Percentiles rank a stretch among this genome's conserved stretches.
These are phyloP conservation scores for Tyrophagus putrescentiae DNA, from an alignment of 1,140 invertebrate species.

Conservation along the genomic window DNA sequence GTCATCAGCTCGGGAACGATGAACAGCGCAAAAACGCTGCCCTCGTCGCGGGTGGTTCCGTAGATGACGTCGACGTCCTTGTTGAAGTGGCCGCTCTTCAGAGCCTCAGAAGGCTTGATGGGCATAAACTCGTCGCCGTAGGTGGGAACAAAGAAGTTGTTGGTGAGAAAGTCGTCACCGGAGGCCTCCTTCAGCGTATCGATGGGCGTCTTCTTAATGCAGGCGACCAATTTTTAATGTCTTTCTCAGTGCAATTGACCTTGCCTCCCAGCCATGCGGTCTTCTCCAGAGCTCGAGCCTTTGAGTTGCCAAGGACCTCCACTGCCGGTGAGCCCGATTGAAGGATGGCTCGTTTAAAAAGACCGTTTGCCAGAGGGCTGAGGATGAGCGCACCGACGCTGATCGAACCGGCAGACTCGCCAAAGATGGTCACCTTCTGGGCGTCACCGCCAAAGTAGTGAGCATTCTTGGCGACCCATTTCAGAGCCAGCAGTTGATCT, in stretches of 20 bases:
- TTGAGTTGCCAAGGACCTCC: too few species aligned
- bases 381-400: constrained; percentile 79
- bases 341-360: constrained; percentile 77
- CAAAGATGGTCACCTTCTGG: constrained; percentile 29
- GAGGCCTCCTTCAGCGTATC: too few species aligned
- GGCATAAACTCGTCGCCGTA: too few species aligned
- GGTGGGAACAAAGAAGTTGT: too few species aligned
- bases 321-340: constrained; percentile 31
- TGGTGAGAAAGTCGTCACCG: constrained; percentile 59
- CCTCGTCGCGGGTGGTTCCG: constrained; percentile 85
- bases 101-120: too few species aligned
- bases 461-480: constrained; percentile 35
- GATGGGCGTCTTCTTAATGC: too few species aligned
- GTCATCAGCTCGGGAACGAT: constrained; percentile 6
- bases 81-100: constrained; percentile 52
- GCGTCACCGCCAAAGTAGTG: constrained; percentile 30
- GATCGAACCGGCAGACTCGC: constrained; percentile 51
- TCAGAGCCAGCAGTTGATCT: constrained; percentile 33
- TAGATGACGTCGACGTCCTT: constrained; percentile 67
- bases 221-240: too few species aligned
- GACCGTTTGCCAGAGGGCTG: constrained; percentile 59
- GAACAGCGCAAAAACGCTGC: constrained; percentile 65
- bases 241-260: too few species aligned
- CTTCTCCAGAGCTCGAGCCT: too few species aligned
- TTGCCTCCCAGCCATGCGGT: too few species aligned